A percentile compares a stretch with the other conserved stretches of the same genome.
Evolutionary conservation across 2,797 vertebrate species (phyloP).

Genomic region (Orestias chungarensis): DNA sequence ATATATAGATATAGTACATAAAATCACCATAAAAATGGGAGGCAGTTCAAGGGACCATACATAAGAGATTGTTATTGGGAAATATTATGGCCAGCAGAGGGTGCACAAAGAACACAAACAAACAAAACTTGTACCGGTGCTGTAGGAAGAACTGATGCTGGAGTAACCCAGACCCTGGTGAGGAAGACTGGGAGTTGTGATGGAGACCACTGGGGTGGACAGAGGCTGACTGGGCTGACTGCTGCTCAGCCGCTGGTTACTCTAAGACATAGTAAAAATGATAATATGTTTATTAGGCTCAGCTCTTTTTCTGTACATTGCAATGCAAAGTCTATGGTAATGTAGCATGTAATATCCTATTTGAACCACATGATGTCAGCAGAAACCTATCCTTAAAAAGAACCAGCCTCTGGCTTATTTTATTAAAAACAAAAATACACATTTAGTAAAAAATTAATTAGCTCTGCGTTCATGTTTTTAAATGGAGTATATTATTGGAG

Average conservation of each 20-base stretch:
- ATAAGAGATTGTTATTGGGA: not conserved
- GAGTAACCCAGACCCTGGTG: conserved; percentile 89
- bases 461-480: conserved; percentile 9
- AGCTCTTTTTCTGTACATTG: not conserved
- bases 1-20: too few species aligned
- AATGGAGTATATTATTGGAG: too few species aligned
- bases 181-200: conserved; percentile 89
- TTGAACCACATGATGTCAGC: conserved; percentile 60
- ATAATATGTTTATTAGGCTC: not conserved
- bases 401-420: not conserved
- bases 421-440: not conserved
- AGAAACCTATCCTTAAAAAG: not conserved
- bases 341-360: conserved; percentile 2
- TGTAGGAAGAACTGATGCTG: conserved; percentile 88
- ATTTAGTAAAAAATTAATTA: not conserved
- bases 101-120: not conserved
- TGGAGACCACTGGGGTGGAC: conserved; percentile 92
- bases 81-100: not conserved
- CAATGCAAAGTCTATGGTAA: not conserved
- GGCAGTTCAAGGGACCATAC: not conserved
- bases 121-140: conserved; percentile 79
- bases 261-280: conserved; percentile 66
- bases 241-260: conserved; percentile 86
- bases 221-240: conserved; percentile 87
- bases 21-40: not conserved